These are phyloP conservation scores for Raja brachyura DNA, from an alignment of 2,113 vertebrate species.

Conservation along the genomic window DNA sequence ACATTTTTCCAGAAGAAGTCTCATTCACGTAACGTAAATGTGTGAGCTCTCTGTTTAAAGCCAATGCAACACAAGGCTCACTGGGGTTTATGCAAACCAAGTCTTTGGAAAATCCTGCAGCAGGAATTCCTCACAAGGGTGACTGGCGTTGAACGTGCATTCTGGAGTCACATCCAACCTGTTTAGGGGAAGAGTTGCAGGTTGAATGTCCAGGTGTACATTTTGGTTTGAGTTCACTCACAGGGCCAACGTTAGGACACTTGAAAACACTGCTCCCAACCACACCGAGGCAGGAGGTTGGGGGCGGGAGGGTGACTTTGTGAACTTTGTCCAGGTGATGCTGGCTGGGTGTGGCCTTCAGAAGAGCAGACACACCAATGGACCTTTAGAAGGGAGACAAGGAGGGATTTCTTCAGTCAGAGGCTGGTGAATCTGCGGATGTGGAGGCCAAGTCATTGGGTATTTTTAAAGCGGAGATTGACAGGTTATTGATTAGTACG, in stretches of 20 bases:
- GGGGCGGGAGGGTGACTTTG: neutral
- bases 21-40: neutral
- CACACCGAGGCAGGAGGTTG: neutral
- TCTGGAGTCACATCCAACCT: neutral
- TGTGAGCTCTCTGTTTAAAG: neutral
- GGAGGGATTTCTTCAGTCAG: too few species aligned
- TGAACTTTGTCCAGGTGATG: too few species aligned
- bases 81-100: neutral
- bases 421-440: too few species aligned
- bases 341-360: too few species aligned
- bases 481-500: too few species aligned
- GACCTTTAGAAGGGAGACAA: too few species aligned
- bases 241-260: neutral
- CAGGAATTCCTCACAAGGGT: neutral
- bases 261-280: neutral
- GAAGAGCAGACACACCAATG: neutral
- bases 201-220: neutral
- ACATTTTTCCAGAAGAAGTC: neutral
- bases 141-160: too few species aligned
- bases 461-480: too few species aligned
- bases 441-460: too few species aligned
- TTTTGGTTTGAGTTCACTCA: neutral
- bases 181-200: neutral
- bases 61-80: neutral
- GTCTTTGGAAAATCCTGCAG: neutral